Base-by-base conservation (phyloP, 92 coral and sea anemone species). In the Porites evermanni region DNA sequence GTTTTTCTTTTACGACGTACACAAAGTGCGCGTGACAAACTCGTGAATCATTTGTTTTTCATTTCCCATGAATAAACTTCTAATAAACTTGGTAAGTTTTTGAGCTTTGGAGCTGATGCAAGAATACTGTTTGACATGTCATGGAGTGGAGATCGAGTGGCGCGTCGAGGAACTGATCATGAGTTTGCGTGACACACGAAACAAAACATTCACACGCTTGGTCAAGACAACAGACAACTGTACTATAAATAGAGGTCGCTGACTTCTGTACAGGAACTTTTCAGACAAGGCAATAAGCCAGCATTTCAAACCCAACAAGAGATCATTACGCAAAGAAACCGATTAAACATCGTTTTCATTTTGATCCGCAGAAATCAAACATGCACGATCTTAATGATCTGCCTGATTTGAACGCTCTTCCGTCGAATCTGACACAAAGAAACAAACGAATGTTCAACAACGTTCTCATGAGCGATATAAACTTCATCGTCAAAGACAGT, bases 391-490 rank as follows among this genome's bases (percentile, higher is more conserved):
- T 38, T 38, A 38, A 38, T 21, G 87, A 83, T 20, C 74, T 74
- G 61, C 20, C 61, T 8, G 80, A 83, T 51, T 72, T 38, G 53
- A 74, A 70, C 21, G 13, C 86, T 32, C 77, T 70, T 18, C 70
- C 78, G n/a, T 71, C 70, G 7, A 81, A 21, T 23, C 68, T 84
- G 75, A 53, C 81, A 18, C 64, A 85, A 19, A 67, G 88, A 24
- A 85, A 85, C 83, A 85, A 32, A 14, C 82, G 83, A 66, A 85
- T 85, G 88, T 77, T 38, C 88, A 85, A 85, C 38, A 85, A 85
- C 67, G 53, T 83, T 21, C 61, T 85, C 0, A 85, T 85, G 82
- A 85, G 88, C 77, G 88, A 85, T 47, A 53, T 85, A 58, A 54
- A 76, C 11, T 85, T 85, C 67, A 67, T 85, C 82, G 88, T 85